These are phyloP conservation scores for Pocillopora grandis DNA, from an alignment of 92 coral and sea anemone genomes.

Conservation along the genomic window DNA sequence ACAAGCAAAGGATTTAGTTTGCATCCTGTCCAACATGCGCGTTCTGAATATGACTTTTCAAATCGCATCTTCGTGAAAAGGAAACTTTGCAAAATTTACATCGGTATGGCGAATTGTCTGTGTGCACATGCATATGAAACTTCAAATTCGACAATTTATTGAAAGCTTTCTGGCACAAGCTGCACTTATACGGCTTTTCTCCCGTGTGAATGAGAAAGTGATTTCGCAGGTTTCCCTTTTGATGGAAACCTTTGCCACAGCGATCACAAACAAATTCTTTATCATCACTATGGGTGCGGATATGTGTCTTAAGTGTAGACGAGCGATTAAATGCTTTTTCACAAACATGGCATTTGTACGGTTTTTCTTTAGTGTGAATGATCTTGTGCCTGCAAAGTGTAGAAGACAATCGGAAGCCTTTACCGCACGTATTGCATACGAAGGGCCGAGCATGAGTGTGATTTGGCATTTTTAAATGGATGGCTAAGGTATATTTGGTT, in stretches of 20 bases:
- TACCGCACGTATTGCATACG: conserved; percentile 85
- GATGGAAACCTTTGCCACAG: conserved; percentile 91
- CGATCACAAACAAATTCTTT: conserved; percentile 81
- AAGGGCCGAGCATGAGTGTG: conserved; percentile 87
- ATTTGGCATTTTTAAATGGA: conserved; percentile 88
- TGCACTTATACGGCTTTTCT: conserved; percentile 84
- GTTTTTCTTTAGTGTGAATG: conserved; percentile 83
- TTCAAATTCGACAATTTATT: conserved; percentile 87
- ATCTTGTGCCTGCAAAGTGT: conserved; percentile 90
- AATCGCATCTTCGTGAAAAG: conserved; percentile 82
- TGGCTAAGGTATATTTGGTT: conserved; percentile 85
- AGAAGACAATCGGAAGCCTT: conserved; percentile 85
- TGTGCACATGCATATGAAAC: conserved; percentile 86
- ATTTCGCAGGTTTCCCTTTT: conserved; percentile 87
- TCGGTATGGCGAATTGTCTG: conserved; percentile 83
- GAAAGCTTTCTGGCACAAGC: conserved; percentile 80
- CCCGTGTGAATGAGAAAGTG: conserved; percentile 87
- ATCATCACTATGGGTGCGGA: conserved; percentile 80
- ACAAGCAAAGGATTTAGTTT: background rate
- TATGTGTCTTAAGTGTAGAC: conserved; percentile 83
- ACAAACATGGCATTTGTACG: conserved; percentile 84
- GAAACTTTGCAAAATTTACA: conserved; percentile 80
- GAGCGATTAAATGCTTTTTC: conserved; percentile 87
- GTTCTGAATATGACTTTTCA: conserved; percentile 67
- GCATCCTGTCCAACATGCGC: conserved; percentile 44